phyloP scores from a whole-genome alignment of 2,797 vertebrate genomes.

The Pampus argenteus region DNA sequence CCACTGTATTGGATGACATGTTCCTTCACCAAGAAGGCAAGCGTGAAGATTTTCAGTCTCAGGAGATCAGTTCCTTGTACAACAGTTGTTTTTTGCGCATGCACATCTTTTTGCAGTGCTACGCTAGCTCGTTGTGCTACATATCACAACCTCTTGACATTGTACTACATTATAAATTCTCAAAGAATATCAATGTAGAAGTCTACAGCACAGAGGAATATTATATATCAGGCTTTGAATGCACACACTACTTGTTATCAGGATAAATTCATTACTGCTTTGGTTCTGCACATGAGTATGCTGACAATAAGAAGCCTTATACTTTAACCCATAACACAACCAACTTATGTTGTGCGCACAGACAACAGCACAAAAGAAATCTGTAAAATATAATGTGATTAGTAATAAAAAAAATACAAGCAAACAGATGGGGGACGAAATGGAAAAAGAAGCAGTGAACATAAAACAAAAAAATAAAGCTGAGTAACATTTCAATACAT shows the following conservation, averaged over 20 bases:
- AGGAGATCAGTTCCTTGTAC: too few species aligned
- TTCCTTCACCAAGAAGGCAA: too few species aligned
- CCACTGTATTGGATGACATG: too few species aligned
- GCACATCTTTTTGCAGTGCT: too few species aligned
- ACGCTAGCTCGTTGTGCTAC: too few species aligned
- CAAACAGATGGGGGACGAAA: not conserved
- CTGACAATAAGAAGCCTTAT: not conserved
- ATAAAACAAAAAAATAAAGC: conserved; percentile 73
- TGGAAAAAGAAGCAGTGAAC: conserved; percentile 16
- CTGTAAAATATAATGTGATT: conserved; percentile 68
- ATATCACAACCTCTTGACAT: too few species aligned
- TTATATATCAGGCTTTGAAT: not conserved
- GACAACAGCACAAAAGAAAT: conserved; percentile 19
- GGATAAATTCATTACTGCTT: not conserved
- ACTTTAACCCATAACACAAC: conserved; percentile 4
- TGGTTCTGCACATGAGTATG: not conserved
- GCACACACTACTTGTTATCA: not conserved
- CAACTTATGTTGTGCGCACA: conserved; percentile 6
- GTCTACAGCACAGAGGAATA: too few species aligned
- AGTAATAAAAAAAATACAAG: conserved; percentile 43
- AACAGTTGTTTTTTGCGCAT: too few species aligned
- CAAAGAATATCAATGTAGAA: not conserved
- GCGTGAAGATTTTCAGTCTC: too few species aligned
- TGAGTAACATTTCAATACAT: conserved; percentile 79
- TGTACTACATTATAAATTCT: too few species aligned